Conservation (phyloP, 2,888 invertebrate genomes). For the Amphiduros pacificus region DNA sequence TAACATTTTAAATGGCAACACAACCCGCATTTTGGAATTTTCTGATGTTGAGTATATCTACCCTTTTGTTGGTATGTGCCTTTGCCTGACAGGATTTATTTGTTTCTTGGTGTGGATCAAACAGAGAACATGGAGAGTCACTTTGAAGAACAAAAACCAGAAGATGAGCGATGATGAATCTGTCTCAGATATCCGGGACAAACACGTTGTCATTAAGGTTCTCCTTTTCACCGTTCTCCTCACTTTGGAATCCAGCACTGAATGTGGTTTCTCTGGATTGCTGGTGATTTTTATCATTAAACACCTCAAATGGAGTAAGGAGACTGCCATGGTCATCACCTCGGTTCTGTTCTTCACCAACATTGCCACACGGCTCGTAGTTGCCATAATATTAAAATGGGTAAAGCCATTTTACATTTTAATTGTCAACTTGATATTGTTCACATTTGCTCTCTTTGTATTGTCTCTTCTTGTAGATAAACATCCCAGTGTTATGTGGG, state of each 20-base stretch:
- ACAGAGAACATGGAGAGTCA: no score
- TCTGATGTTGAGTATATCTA: no score
- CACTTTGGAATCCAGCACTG: neutral
- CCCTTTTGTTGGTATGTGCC: no score
- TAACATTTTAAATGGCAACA: no score
- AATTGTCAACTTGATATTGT: neutral
- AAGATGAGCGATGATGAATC: no score
- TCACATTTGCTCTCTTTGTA: neutral
- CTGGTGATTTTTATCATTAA: neutral
- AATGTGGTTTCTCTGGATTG: neutral
- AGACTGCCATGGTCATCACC: neutral
- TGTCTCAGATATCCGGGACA: no score
- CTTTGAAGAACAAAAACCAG: no score
- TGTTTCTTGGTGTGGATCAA: no score
- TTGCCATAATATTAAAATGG: neutral
- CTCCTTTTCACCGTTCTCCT: no score
- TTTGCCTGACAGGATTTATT: no score
- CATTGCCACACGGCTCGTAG: neutral
- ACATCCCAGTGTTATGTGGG: neutral
- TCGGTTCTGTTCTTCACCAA: neutral
- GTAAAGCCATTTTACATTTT: neutral
- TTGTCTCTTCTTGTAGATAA: neutral
- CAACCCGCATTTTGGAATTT: no score
- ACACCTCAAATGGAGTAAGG: neutral
- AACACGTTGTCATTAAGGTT: no score